Evolutionary conservation across 2,888 invertebrate species (phyloP).

Genomic region (Pandemis heparana): DNA sequence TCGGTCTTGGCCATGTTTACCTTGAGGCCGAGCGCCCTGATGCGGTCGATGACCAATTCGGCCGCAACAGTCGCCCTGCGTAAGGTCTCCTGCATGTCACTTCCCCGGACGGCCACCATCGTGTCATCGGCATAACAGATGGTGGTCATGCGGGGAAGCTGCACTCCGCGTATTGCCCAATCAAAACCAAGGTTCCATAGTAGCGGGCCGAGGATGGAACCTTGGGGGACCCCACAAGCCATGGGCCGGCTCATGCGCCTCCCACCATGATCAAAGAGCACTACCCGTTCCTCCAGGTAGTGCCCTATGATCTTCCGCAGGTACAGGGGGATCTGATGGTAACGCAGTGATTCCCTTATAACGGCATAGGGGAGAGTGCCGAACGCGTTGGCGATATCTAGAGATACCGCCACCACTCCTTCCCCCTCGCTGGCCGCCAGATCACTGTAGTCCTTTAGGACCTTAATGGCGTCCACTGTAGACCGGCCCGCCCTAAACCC

Average conservation of each 20-base stretch:
- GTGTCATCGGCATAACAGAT: neutral
- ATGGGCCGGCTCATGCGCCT: neutral
- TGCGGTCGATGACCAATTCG: neutral
- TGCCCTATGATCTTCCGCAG: neutral
- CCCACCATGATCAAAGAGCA: no score
- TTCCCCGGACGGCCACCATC: neutral
- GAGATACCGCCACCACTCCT: conserved; percentile 2
- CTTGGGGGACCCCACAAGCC: neutral
- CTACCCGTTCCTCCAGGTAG: no score
- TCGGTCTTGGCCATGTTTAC: neutral
- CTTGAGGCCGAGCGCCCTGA: neutral
- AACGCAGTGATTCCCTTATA: neutral
- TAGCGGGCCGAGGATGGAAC: neutral
- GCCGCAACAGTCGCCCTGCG: neutral
- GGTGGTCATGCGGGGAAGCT: neutral
- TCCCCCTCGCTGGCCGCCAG: neutral
- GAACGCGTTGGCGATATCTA: neutral
- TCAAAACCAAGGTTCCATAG: neutral
- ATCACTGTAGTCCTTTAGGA: neutral
- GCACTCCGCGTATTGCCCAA: neutral
- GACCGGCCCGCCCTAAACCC: neutral
- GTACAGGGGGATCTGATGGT: neutral
- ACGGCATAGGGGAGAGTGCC: neutral
- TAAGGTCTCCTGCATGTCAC: neutral
- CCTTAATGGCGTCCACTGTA: neutral